Conservation (phyloP, 2,888 invertebrate genomes). For the Liopterus haemorrhoidalis region DNA sequence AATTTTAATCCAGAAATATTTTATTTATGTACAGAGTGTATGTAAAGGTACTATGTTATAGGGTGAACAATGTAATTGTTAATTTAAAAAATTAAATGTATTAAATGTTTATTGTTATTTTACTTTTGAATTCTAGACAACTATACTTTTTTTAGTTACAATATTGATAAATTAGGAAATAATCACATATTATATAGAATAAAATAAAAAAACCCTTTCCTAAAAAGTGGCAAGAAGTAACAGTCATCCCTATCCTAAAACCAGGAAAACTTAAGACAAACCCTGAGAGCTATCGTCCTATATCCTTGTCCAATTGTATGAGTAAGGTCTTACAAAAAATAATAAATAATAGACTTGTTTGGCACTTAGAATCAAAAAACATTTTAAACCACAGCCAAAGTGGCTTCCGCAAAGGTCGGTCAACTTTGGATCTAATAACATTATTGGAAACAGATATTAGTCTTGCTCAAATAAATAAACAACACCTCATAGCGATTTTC, state of each 20-base stretch:
- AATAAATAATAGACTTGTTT: slow-evolving; percentile 5
- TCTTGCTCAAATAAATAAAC: background rate
- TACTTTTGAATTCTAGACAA: too few relatives aligned
- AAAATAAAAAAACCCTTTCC: too few relatives aligned
- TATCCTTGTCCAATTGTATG: slow-evolving; percentile 5
- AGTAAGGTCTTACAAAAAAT: slow-evolving; percentile 10
- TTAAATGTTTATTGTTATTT: too few relatives aligned
- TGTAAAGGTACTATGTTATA: too few relatives aligned
- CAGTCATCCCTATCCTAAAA: background rate
- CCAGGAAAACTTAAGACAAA: background rate
- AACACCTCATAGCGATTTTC: slow-evolving; percentile 9
- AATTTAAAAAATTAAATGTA: too few relatives aligned
- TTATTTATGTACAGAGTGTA: too few relatives aligned
- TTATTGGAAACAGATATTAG: background rate
- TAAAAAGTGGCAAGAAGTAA: background rate
- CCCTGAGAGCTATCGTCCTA: slow-evolving; percentile 8
- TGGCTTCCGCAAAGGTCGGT: slow-evolving; percentile 1
- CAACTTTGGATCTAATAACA: background rate
- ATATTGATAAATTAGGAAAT: too few relatives aligned
- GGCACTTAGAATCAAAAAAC: background rate
- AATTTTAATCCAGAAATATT: too few relatives aligned
- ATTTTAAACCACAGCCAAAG: background rate
- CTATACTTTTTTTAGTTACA: too few relatives aligned
- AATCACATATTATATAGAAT: too few relatives aligned
- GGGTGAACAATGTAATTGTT: too few relatives aligned